Evolutionary conservation across 2,113 vertebrate species (phyloP), one percentile per base, ranked within the genome.

Genomic region (Platanista minor): DNA sequence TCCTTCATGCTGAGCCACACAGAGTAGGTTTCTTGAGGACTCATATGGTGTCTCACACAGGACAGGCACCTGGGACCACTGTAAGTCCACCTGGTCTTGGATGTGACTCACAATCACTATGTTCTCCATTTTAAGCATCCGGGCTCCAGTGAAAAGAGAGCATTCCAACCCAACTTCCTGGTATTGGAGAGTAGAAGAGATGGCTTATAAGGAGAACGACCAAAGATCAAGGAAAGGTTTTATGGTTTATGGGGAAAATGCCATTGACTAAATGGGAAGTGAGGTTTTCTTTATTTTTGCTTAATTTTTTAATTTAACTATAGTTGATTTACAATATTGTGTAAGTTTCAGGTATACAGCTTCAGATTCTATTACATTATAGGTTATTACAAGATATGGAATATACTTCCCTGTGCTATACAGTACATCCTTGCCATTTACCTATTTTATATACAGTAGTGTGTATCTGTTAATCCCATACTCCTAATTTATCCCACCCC

Each of bases 31-130:
- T 69, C 49, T 66, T 6, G 21, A 83, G 31, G 52, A 43, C 15
- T 49, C 12, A 1, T 0, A 5, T 0, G 27, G 46, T 8, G 23
- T 10, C 36, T 52, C 75, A 31, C 1, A 3, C 11, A 25, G 49
- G 62, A 15, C 39, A 83, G 41, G 43, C 21, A 57, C 2, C 21
- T 11, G 49, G 39, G 41, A 9, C 41, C 61, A 18, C 61, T 33
- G 20, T 2, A 18, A 21, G 67, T 17, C 54, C 61, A 85, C 36
- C 2, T 33, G 18, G 61, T 62, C 21, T 21, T 17, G 41, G 27
- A 9, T 0, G 13, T 36, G 6, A 80, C 25, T 77, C 13, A 13
- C 5, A 6, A 4, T 31, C 36, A 20, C 64, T 20, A 0, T 25
- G 36, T 46, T 57, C 54, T 25, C 46, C 27, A 36, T 6, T 1